Base-by-base conservation (phyloP, 2,888 invertebrate genomes). In the Drosophila falleni region DNA sequence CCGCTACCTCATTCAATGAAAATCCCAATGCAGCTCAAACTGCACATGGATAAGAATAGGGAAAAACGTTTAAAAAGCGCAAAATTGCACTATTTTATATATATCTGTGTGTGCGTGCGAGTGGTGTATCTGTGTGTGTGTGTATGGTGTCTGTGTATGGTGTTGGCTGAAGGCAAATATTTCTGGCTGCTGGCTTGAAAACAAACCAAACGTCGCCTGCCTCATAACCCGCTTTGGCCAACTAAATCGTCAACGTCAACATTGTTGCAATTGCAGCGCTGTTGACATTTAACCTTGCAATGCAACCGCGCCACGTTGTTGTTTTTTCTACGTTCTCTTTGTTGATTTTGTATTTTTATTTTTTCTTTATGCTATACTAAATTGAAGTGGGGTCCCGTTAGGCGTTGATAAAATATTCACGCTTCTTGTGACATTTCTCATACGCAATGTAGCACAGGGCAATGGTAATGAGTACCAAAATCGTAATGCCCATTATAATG, bases 401-500 rank as follows among this genome's bases (percentile, higher is more conserved):
- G 94, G 95, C 95, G 72, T 95, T 95, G 73, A 95, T 95, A 78
- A 95, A 94, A 90, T 94, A 95, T 78, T 96, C 95, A 81, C 95
- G 94, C 74, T 91, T 95, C 72, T 90, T 90, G 81, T 95, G 94
- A 91, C 96, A 96, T 90, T 96, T 97, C 93, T 97, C 96, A 79
- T 95, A 94, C 84, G 96, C 94, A 81, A 97, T 95, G 93, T 96
- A 97, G 93, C 96, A 96, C 11, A 97, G 94, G 0, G 96, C 96
- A 83, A 96, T 95, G 26, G 96, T 96, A 91, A 97, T 97, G 53
- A 97, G 94, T 1, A 97, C 94, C 23, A 96, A 95, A 86, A 97
- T 97, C 74, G 96, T 95, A 75, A 96, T 95, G 37, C 96, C 96
- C 96, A 97, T 96, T 70, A 96, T 96, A 91, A 97, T 96, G 93